Base-by-base conservation (phyloP, 2,888 invertebrate species). In the Drosophila histrio region DNA sequence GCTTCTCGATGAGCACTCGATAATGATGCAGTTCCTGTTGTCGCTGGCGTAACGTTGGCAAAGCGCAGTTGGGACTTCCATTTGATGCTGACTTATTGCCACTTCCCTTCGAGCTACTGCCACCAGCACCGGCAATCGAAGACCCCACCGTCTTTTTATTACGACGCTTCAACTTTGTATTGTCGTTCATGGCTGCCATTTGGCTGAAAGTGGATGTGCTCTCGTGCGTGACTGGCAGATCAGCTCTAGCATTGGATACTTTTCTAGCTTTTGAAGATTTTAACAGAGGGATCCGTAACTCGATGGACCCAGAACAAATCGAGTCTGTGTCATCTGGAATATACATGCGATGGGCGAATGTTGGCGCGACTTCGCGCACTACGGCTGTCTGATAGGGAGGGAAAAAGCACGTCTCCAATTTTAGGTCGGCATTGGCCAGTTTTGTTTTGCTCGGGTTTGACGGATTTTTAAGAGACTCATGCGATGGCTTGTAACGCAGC, bases 1-100 rank as follows among this genome's bases (percentile, higher is more conserved):
- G 82, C 34, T 78, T 74, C 53, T 90, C 89, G 21, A 90, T 79
- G 6, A 75, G 76, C 22, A 90, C 60, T 7, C 89, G 89, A 54
- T 76, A 72, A 22, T 77, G 77, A 72, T 90, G 90, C 6, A 89
- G 52, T 30, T 89, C 89, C 39, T 71, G 65, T 56, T 88, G 84
- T 0, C 89, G 82, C 52, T 89, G 84, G 0, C 87, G 87, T 8
- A 78, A 74, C 0, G 62, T 78, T 22, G 57, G 69, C 8, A 67
- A 36, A 1, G 54, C 2, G n/a, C 22, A 47, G 13, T 30, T 60
- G 2, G 43, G 24, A 34, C 28, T 66, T 15, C 46, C 53, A 44
- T 19, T 46, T 11, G 47, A n/a, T 13, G 54, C 15, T 4, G 50
- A 39, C 9, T 49, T 60, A 24, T 7, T 50, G 4, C 9, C 22